Evolutionary conservation across 92 coral and sea anemone species (phyloP).

Genomic region (Diadumene lineata): DNA sequence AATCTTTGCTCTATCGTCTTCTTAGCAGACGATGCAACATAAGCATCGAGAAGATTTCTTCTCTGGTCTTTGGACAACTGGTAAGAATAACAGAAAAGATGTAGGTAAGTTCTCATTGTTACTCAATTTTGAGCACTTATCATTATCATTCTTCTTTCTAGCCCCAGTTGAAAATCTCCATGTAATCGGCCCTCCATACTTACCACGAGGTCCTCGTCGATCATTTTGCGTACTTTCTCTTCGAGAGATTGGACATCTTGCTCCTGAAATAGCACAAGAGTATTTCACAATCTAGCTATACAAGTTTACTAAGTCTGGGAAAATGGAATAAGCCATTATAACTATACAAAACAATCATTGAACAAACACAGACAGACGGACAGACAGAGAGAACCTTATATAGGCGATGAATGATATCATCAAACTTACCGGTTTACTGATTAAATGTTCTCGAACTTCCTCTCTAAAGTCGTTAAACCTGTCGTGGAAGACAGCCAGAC

Average conservation of each 20-base stretch:
- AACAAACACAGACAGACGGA: no score
- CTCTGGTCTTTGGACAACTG: conserved; percentile 91
- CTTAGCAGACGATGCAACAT: conserved; percentile 83
- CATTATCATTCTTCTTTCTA: no score
- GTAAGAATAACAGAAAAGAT: not conserved
- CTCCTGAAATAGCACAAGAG: not conserved
- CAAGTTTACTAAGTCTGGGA: no score
- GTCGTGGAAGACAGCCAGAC: conserved; percentile 96
- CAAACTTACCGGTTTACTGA: conserved; percentile 75
- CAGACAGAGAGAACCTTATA: not conserved
- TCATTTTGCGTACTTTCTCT: conserved; percentile 89
- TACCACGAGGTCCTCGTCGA: conserved; percentile 91
- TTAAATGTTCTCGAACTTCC: conserved; percentile 88
- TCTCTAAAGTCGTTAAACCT: conserved; percentile 95
- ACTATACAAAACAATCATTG: no score
- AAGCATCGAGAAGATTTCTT: conserved; percentile 66
- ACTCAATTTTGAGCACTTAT: no score
- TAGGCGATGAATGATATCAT: not conserved
- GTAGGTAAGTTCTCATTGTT: no score
- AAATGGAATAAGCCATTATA: no score
- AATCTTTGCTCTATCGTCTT: conserved; percentile 86
- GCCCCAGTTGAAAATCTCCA: no score
- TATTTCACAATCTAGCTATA: not conserved
- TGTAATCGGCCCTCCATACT: conserved; percentile 16
- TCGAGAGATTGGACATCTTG: conserved; percentile 61